Evolutionary conservation across 92 coral and sea anemone genomes (phyloP), one percentile per base, ranked within the genome.

Genomic region (Phenganax stokvisi): DNA sequence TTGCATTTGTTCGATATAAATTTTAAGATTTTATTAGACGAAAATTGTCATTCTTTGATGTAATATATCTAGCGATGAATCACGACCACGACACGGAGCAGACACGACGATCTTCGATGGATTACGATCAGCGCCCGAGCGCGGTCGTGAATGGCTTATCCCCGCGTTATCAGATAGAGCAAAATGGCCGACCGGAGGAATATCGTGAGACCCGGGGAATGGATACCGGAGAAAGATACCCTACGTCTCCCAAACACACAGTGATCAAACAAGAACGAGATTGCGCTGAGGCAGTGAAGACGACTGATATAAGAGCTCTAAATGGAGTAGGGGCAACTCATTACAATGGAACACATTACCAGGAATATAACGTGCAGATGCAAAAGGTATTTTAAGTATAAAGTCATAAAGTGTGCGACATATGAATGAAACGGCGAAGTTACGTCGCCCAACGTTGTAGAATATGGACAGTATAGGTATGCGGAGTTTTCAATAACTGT

Each of bases 251-350:
- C n/a, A 61, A 25, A 12, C 82, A 63, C 3, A 61, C 82, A 28
- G 30, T 78, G 65, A 78, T 78, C 62, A 78, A 78, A 20, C 82
- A 78, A 52, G 82, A 78, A 27, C 28, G 71, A 62, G 82, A 78
- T 3, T 60, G 51, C 61, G 59, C 59, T 52, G 82, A 61, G 1
- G 47, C 12, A 4, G 47, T 37, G 7, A 54, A 53, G 29, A 47
- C 57, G 2, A 15, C 55, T 16, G 83, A 79, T 30, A 79, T 79
- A 12, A 17, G 83, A 4, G 9, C 74, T 53, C 29, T 63, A 60
- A 79, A 63, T 65, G 74, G 74, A 6, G 69, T 79, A 8, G 69
- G 63, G 9, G 83, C 83, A 3, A 79, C 53, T 13, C 72, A 79
- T 52, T 79, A 63, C 53, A 68, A 79, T 44, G 83, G 67, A 17